Evolutionary conservation across 2,113 vertebrate genomes (phyloP).

Genomic region (Sebastes fasciatus): DNA sequence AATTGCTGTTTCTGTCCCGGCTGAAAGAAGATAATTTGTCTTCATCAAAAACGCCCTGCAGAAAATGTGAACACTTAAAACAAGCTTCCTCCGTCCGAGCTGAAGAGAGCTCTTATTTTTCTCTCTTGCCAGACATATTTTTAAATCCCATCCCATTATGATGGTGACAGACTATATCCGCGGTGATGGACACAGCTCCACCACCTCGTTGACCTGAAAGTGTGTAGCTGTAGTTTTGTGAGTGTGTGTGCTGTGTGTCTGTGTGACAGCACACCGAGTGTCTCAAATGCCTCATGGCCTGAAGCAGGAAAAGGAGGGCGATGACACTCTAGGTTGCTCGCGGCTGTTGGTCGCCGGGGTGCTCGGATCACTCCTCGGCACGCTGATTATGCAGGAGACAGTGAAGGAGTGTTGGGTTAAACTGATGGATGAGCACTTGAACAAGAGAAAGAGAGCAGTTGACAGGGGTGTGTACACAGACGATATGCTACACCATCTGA

Average conservation of each 20-base stretch:
- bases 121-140: constrained; percentile 43
- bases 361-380: constrained; percentile 60
- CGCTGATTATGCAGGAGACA: constrained; percentile 73
- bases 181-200: constrained; percentile 65
- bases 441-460: constrained; percentile 69
- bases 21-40: constrained; percentile 54
- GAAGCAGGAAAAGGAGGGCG: constrained; percentile 45
- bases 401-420: constrained; percentile 76
- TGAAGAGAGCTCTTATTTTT: constrained; percentile 22
- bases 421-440: constrained; percentile 86
- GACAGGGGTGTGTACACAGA: constrained; percentile 67
- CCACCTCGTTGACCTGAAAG: constrained; percentile 45
- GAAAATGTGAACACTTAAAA: constrained; percentile 60
- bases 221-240: constrained; percentile 20
- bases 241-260: neutral
- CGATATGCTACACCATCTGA: constrained; percentile 66
- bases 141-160: constrained; percentile 72
- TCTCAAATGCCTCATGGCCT: constrained; percentile 77
- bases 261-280: constrained; percentile 63
- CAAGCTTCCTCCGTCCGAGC: constrained; percentile 25
- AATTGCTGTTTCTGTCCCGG: constrained; percentile 48
- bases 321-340: constrained; percentile 48
- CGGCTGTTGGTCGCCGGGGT: constrained; percentile 34
- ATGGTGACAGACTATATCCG: constrained; percentile 73
- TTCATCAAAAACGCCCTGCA: constrained; percentile 55